Evolutionary conservation across 2,113 vertebrate genomes (phyloP).

Genomic region (Alligator mississippiensis): DNA sequence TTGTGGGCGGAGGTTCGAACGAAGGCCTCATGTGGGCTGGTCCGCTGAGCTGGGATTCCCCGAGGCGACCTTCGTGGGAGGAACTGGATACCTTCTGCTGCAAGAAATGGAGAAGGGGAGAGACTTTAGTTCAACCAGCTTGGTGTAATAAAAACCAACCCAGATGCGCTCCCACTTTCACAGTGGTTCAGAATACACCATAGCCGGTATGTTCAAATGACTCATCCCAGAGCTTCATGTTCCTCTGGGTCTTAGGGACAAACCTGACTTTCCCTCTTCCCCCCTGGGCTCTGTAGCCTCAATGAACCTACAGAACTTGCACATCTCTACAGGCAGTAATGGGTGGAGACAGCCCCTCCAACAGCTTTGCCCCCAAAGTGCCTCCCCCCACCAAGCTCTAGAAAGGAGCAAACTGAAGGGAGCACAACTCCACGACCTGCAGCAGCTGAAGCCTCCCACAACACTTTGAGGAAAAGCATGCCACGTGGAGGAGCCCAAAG

Average conservation of each 20-base stretch:
- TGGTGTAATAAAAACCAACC: background rate
- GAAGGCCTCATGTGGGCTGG: constrained; percentile 90
- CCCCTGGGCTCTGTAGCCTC: background rate
- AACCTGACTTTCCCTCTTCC: background rate
- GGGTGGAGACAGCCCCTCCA: background rate
- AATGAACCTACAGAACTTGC: background rate
- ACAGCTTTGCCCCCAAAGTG: background rate
- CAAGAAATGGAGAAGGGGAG: background rate
- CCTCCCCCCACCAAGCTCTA: background rate
- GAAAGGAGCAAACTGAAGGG: background rate
- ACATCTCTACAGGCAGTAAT: background rate
- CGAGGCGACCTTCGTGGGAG: constrained; percentile 90
- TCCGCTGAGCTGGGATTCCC: constrained; percentile 87
- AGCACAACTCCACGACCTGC: accelerated
- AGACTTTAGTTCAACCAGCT: accelerated
- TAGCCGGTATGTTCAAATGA: background rate
- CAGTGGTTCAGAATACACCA: no score
- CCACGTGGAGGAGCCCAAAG: no score
- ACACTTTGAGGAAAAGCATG: no score
- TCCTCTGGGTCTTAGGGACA: accelerated
- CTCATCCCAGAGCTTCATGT: background rate
- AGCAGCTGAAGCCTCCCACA: background rate
- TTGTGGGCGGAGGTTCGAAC: constrained; percentile 92
- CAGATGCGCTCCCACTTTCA: background rate
- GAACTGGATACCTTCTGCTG: constrained; percentile 94